Evolutionary conservation across 2,888 invertebrate genomes (phyloP), one percentile per base, ranked within the genome.

Genomic region (Bruchidius siliquastri): DNA sequence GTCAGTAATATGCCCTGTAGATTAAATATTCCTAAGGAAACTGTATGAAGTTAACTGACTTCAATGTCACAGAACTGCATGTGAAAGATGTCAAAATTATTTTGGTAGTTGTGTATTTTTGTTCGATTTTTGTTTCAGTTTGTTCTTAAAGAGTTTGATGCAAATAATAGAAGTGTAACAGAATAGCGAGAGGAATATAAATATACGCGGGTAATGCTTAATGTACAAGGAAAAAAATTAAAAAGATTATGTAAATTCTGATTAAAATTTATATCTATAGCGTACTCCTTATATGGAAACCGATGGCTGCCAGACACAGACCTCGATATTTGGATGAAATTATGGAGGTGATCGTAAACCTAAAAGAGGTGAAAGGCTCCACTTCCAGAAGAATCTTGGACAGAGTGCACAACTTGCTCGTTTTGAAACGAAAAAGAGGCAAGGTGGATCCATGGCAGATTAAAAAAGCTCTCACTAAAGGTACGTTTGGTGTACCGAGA

Each of bases 321-420:
- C 18, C 49, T 13, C 49, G 49, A 8, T 49, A 49, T 30, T 73
- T 80, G 73, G 73, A 80, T 3, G 77, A 79, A 67, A 79, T 82
- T 21, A 80, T 82, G 74, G 79, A 81, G 71, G 82, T 80, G 1
- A 81, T 82, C 49, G 80, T 80, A n/a, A 76, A 77, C 22, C 73
- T 81, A 20, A 78, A 75, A 67, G 81, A 81, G 70, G 72, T 67
- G 6, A 72, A 74, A 13, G 82, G 82, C 6, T 81, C 82, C 0
- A 79, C 80, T 0, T 76, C 78, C 71, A 78, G 78, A 26, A 76
- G 75, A 21, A 82, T 83, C 22, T 70, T 80, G 21, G 78, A 79
- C 20, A 77, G 79, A 67, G 76, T 78, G 10, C 74, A 77, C 21
- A 22, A n/a, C 20, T 26, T 71, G 20, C 71, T 79, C 1, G 75